A percentile compares a stretch with the other conserved stretches of the same genome.
phyloP scores from a whole-genome alignment of 1,140 invertebrate genomes.

The Calosoma granatense region DNA sequence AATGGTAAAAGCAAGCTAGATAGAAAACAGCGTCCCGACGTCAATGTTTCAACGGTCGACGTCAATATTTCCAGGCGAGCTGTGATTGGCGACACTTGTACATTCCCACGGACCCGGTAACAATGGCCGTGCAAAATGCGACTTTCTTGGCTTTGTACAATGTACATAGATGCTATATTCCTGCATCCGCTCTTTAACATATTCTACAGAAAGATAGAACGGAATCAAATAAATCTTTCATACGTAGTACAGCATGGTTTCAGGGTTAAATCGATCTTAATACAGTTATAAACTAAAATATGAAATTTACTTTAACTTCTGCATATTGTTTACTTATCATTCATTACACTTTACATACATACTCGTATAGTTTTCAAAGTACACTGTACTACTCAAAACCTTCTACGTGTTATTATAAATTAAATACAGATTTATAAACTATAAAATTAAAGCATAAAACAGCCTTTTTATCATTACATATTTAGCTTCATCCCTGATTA shows the following conservation, averaged over 20 bases:
- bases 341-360: too few species aligned
- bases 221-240: not conserved
- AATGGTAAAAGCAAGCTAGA: too few species aligned
- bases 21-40: not conserved
- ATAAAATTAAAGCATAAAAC: not conserved
- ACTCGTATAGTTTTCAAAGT: too few species aligned
- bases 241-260: not conserved
- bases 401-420: not conserved
- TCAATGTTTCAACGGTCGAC: not conserved
- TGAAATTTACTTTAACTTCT: not conserved
- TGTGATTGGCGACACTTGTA: not conserved
- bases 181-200: not conserved
- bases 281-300: not conserved
- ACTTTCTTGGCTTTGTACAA: too few species aligned
- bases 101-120: not conserved
- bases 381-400: not conserved
- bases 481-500: too few species aligned
- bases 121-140: not conserved
- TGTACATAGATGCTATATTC: too few species aligned
- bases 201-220: not conserved
- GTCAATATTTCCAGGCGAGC: not conserved
- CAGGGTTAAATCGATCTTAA: not conserved
- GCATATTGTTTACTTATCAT: not conserved
- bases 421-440: not conserved
- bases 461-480: not conserved